Evolutionary conservation across 2,113 vertebrate species (phyloP).

Genomic region (Scomber scombrus): DNA sequence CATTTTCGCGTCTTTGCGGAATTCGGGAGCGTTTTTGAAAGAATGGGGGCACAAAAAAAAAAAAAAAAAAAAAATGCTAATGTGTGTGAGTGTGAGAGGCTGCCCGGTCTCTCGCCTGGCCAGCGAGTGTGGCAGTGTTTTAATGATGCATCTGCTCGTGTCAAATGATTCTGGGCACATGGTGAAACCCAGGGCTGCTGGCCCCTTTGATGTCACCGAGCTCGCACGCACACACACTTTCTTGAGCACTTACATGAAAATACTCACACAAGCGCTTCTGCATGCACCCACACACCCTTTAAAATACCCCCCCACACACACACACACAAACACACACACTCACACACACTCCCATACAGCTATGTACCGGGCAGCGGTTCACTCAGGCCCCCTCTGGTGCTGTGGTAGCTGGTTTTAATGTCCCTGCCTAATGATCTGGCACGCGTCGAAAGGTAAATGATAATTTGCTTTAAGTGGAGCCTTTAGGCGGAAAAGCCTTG

Average conservation of each 20-base stretch:
- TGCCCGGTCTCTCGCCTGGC: conserved; percentile 70
- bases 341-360: conserved; percentile 61
- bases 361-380: conserved; percentile 81
- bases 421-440: conserved; percentile 89
- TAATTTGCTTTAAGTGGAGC: conserved; percentile 89
- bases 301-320: conserved; percentile 24
- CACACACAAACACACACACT: conserved; percentile 45
- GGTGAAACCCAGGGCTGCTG: conserved; percentile 82
- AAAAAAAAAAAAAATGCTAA: conserved; percentile 61
- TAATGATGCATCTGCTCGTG: conserved; percentile 87
- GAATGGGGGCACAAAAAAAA: conserved; percentile 17
- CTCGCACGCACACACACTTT: conserved; percentile 57
- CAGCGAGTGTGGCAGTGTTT: conserved; percentile 80
- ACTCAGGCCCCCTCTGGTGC: conserved; percentile 83
- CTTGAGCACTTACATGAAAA: conserved; percentile 55
- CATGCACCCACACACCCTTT: conserved; percentile 34
- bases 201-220: conserved; percentile 82
- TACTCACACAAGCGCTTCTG: conserved; percentile 52
- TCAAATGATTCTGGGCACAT: conserved; percentile 87
- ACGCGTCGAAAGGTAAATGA: conserved; percentile 86
- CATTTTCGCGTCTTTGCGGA: conserved; percentile 67
- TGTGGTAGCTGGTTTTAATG: conserved; percentile 87
- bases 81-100: conserved; percentile 62
- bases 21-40: conserved; percentile 60
- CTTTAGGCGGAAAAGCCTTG: conserved; percentile 85